Evolutionary conservation across 2,888 invertebrate genomes (phyloP), one percentile per base, ranked within the genome.

Genomic region (Hirtodrosophila duncani): DNA sequence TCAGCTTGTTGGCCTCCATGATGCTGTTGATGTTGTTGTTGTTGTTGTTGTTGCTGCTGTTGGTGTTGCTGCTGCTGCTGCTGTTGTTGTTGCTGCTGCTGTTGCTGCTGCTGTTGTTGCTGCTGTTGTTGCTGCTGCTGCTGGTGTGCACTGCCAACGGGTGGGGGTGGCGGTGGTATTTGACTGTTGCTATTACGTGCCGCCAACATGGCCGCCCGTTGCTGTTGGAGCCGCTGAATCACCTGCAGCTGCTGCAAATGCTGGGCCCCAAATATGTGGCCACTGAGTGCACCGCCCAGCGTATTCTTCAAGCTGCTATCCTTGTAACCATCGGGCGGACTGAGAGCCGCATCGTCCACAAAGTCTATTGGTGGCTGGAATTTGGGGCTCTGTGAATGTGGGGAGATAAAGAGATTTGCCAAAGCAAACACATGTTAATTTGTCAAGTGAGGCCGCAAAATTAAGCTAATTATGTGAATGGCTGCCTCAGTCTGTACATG

Each of bases 301-400:
- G 90, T 89, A 42, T 89, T 89, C 74, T 90, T 90, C 67, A 91
- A 88, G 67, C 93, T 93, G 89, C 93, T 90, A 83, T 96, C 96
- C 87, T 96, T 96, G 88, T 96, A 96, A 6, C 95, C 96, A 84
- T 96, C 96, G 7, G 96, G 96, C 14, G 96, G 96, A 84, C 95
- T 95, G 51, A 96, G 89, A 3, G 96, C 95, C 27, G 95, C 94
- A 59, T 93, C 91, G 84, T 94, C 94, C 52, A 92, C 91, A 84
- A 91, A 91, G 86, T 93, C 93, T 81, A 91, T 89, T 24, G 91
- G 91, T 21, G 91, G 91, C 58, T 91, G 90, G 86, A 91, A 93
- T 82, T 90, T 89, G 34, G 89, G 89, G 68, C 89, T 89, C 85
- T 89, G 85, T 5, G 44, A 49, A 37, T 11, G 30, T 23, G 20